Base-by-base conservation (phyloP, 2,888 invertebrate genomes). In the Spialia ferax region DNA sequence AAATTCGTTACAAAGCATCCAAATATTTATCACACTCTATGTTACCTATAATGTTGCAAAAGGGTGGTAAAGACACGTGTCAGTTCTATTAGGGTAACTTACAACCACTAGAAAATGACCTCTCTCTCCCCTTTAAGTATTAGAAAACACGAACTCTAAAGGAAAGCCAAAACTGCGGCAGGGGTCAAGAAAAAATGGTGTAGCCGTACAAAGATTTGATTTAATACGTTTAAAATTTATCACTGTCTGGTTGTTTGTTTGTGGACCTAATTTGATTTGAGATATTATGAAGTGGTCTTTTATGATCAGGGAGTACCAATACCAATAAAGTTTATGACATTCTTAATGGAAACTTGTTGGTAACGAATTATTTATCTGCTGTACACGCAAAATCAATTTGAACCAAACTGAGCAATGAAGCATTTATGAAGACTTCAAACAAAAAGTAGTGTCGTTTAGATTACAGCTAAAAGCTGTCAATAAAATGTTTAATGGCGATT, bases 141-240 rank as follows among this genome's bases (percentile, higher is more conserved):
- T 56, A 52, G 42, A 63, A 60, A 65, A 18, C 6, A 59, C 65
- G 57, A 20, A 64, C 55, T 3, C 52, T 18, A 56, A 63, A 18
- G 65, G 68, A 65, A 18, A 56, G 60, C 23, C 11, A 50, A 68
- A 69, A 68, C 63, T 52, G 20, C 18, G 38, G 23, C 59, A 71
- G 22, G 32, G 81, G 11, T 79, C 84, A 75, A 74, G 2, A 62
- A 73, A 81, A 3, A 73, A 1, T 83, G 84, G 89, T 7, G 2
- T 0, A 11, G n/a, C 70, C 22, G 1, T 69, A 73, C 78, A 79
- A 82, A 80, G 83, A 85, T 84, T 87, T 83, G 78, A 81, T 89
- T 87, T 89, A 91, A 91, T 91, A 83, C 86, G 81, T 87, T 89
- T 86, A 84, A 89, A 89, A 91, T 92, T 91, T 92, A 92, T 92